Evolutionary conservation across 2,888 invertebrate genomes (phyloP).

Genomic region (Aphodius granarius): DNA sequence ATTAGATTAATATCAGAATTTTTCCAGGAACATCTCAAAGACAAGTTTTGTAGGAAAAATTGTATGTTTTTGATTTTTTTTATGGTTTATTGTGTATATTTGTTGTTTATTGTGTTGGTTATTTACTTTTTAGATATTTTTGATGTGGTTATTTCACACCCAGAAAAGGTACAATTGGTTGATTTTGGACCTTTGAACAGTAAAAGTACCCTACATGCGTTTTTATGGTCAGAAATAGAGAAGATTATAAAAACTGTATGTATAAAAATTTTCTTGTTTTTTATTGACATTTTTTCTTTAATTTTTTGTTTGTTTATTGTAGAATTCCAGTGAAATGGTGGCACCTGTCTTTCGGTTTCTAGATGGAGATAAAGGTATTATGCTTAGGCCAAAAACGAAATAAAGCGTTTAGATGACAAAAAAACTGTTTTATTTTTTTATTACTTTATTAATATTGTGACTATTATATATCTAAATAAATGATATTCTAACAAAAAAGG

Average conservation of each 20-base stretch:
- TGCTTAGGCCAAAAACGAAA: conserved; percentile 27
- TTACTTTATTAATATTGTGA: too few species aligned
- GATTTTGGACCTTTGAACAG: conserved; percentile 49
- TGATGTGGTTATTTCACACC: conserved; percentile 46
- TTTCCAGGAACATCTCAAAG: conserved; percentile 42
- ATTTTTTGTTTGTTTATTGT: conserved; percentile 9
- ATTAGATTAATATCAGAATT: conserved; percentile 43
- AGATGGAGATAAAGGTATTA: conserved; percentile 48
- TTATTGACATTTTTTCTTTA: conserved; percentile 7
- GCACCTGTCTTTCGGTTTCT: conserved; percentile 49
- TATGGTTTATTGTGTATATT: conserved; percentile 7
- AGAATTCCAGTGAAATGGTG: conserved; percentile 39
- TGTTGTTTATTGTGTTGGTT: conserved; percentile 2
- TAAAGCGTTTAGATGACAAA: background rate
- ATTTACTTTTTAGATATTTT: conserved; percentile 42
- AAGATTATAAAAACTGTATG: conserved; percentile 44
- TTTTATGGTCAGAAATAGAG: conserved; percentile 49
- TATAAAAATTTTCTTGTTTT: background rate
- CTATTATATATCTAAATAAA: too few species aligned
- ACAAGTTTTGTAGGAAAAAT: conserved; percentile 42
- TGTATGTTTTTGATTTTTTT: conserved; percentile 38
- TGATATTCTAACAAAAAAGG: too few species aligned
- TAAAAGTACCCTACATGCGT: conserved; percentile 49
- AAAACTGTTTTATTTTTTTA: background rate
- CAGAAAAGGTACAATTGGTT: conserved; percentile 41